Conservation (phyloP, 2,797 vertebrate genomes). For the Oreortyx pictus region DNA sequence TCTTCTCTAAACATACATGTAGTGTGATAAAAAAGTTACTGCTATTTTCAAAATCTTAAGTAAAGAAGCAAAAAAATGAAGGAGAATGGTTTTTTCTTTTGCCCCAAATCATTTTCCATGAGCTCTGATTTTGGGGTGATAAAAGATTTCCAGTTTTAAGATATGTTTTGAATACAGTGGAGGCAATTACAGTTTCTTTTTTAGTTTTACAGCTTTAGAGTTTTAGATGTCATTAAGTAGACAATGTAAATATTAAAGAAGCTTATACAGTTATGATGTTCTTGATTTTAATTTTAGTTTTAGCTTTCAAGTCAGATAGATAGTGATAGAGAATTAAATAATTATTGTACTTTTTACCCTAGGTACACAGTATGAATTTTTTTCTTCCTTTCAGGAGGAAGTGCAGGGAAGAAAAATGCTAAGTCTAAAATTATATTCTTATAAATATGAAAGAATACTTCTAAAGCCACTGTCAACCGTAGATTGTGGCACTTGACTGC, state of each 20-base stretch:
- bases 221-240: not conserved
- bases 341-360: not conserved
- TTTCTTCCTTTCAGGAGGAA: not conserved
- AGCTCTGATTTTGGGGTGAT: not conserved
- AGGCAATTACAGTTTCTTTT: not conserved
- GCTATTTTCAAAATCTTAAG: not conserved
- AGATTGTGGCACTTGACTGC: conserved; percentile 25
- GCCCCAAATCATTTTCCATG: not conserved
- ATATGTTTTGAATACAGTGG: not conserved
- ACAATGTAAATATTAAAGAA: not conserved
- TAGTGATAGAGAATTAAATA: not conserved
- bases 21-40: fast-evolving
- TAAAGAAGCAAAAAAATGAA: not conserved
- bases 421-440: not conserved
- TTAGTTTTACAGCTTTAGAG: no score
- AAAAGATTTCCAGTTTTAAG: not conserved
- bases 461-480: not conserved
- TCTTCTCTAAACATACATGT: fast-evolving
- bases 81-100: not conserved
- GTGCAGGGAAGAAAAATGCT: not conserved
- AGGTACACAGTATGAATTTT: not conserved
- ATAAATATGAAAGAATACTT: conserved; percentile 8
- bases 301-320: not conserved
- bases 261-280: not conserved
- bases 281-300: not conserved